Conservation (phyloP, 1,140 invertebrate genomes). For the Zelostemma sp. region DNA sequence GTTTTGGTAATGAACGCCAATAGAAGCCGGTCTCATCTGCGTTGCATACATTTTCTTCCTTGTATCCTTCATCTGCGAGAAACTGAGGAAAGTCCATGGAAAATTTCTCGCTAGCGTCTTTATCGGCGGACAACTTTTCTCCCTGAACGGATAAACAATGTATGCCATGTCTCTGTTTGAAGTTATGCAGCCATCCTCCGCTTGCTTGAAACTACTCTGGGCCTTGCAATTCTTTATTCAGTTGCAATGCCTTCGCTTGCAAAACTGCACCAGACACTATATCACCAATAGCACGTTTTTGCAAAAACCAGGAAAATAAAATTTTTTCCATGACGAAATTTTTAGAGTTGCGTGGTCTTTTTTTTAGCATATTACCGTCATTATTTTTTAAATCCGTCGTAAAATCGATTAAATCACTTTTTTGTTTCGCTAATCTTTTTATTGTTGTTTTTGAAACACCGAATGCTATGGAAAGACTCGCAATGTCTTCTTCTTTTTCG, state of each 20-base stretch:
- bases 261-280: background rate
- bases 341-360: too few relatives aligned
- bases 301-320: too few relatives aligned
- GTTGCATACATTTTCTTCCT: constrained; percentile 43
- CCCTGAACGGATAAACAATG: constrained; percentile 52
- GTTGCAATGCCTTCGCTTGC: background rate
- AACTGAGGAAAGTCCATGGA: constrained; percentile 37
- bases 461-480: too few relatives aligned
- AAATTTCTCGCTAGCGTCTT: constrained; percentile 50
- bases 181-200: constrained; percentile 54
- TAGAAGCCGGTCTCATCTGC: constrained; percentile 49
- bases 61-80: constrained; percentile 49
- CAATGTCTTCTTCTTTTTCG: too few relatives aligned
- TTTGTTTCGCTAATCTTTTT: too few relatives aligned
- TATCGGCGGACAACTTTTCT: constrained; percentile 57
- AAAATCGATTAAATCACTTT: too few relatives aligned
- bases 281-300: too few relatives aligned
- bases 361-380: too few relatives aligned
- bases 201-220: constrained; percentile 49
- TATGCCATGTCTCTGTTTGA: constrained; percentile 58
- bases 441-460: too few relatives aligned
- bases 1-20: constrained; percentile 54
- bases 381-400: too few relatives aligned
- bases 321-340: too few relatives aligned
- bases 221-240: constrained; percentile 9